Base-by-base conservation (phyloP, 2,113 vertebrate genomes). In the Crotalus horridus region DNA sequence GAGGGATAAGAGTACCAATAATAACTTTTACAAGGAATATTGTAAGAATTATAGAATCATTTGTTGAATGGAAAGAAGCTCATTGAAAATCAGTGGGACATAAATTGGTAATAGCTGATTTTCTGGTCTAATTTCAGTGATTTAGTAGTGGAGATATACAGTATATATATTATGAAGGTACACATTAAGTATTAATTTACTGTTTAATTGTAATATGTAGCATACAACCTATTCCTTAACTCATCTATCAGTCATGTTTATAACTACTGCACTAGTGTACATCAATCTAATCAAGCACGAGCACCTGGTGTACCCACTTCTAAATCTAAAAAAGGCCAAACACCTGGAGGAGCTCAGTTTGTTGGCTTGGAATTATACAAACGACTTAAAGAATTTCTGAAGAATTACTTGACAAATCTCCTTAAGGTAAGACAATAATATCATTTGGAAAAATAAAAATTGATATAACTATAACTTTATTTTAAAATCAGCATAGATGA, bases 251-350 rank as follows among this genome's bases (percentile, higher is more conserved):
- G 99, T 98, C 99, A 99, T 95, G 99, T 99, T 96, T 99, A 99
- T 98, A 99, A 99, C 98, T 99, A 99, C 97, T 99, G 99, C 96
- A 99, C 99, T 89, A 99, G 99, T 56, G 99, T 99, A 94, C 99
- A 99, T 97, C 99, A 99, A 97, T 99, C 99, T 86, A 99, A 98
- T 97, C 99, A 99, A 96, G 98, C 98, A 46, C 95, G 99, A 58
- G 99, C 99, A 94, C 98, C 98, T 24, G 98, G 98, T 91, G 97
- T 98, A 81, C 98, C 99, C 43, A 98, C 98, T 90, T 98, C 98
- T 61, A 99, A 99, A 95, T 99, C 99, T 0, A 99, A 99, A 98
- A 99, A 99, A 97, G 98, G 99, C 69, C 98, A 98, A 97, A 98
- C 99, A 3, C 98, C 99, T 0, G 99, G 99, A 3, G 99, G 99